Evolutionary conservation across 1,140 invertebrate genomes (phyloP), one percentile per base, ranked within the genome.

Genomic region (Panagrolaimus sp.): DNA sequence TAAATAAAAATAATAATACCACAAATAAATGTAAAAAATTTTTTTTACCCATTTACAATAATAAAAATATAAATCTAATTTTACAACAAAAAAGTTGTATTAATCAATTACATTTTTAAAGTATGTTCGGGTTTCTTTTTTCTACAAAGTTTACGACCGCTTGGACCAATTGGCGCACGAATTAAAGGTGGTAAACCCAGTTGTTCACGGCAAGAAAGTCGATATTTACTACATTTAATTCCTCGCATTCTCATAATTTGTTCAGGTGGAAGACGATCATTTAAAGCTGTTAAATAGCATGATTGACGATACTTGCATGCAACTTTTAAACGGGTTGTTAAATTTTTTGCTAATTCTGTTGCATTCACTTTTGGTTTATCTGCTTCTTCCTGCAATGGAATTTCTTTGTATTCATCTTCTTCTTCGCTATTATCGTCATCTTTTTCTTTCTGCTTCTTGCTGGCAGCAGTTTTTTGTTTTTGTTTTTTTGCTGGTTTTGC

Each of bases 271-370:
- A 57, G 27, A 9, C 20, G 20, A 1, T 27, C 13, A 7, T 27
- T 20, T 11, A 27, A 14, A 25, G 51, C 74, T 5, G 67, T 71
- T 16, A 74, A 71, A 70, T 76, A 76, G 44, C 75, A 76, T 5
- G 67, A 65, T 44, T 76, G 73, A 13, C 75, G 71, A 64, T 76
- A 76, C 47, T 76, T 75, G 69, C 75, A 76, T 23, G 62, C 44
- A 1, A 71, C 16, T 38, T 72, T 73, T 16, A 42, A 9, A 43
- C 63, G 72, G 14, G 51, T 16, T 1, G 51, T 57, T 4, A 27
- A 20, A 20, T 57, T 57, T 16, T 44, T 47, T 13, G 63, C 45
- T 43, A 47, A 16, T 44, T 64, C 13, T 43, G 23, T 9, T 16
- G 42, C 14, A 31, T 64, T 47, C 9, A 64, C 20, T 25, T 44